Evolutionary conservation across 2,888 invertebrate genomes (phyloP).

Genomic region (Philhelius pedissequus): DNA sequence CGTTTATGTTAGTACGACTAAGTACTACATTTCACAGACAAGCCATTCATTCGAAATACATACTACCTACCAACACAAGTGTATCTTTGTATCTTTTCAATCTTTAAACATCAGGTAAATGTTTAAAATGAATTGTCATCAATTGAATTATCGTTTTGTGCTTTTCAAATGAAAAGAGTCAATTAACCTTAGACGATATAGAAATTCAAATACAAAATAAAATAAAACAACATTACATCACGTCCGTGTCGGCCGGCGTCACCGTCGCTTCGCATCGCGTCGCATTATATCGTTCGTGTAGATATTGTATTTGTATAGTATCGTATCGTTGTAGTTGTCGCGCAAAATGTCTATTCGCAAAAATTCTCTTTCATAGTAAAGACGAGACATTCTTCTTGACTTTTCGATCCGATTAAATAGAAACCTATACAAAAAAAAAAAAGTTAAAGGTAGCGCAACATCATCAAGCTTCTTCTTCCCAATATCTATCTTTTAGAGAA

Average conservation of each 20-base stretch:
- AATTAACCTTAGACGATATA: constrained; percentile 49
- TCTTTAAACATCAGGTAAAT: constrained; percentile 17
- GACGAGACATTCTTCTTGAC: constrained; percentile 10
- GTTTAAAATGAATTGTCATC: constrained; percentile 52
- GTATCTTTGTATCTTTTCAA: neutral
- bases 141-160: constrained; percentile 48
- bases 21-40: neutral
- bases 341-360: constrained; percentile 39
- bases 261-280: neutral
- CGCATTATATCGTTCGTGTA: neutral
- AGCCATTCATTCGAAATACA: neutral
- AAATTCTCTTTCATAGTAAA: constrained; percentile 33
- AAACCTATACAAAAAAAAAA: neutral
- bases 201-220: constrained; percentile 29
- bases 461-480: constrained; percentile 14
- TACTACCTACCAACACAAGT: neutral
- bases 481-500: neutral
- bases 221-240: constrained; percentile 33
- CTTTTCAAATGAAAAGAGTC: constrained; percentile 50
- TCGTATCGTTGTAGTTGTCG: constrained; percentile 8
- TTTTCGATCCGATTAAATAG: constrained; percentile 51
- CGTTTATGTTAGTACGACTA: no score
- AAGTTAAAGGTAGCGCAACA: constrained; percentile 50
- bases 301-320: no score
- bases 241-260: no score